phyloP scores from a whole-genome alignment of 2,797 vertebrate genomes.

The Gambusia yucatana region DNA sequence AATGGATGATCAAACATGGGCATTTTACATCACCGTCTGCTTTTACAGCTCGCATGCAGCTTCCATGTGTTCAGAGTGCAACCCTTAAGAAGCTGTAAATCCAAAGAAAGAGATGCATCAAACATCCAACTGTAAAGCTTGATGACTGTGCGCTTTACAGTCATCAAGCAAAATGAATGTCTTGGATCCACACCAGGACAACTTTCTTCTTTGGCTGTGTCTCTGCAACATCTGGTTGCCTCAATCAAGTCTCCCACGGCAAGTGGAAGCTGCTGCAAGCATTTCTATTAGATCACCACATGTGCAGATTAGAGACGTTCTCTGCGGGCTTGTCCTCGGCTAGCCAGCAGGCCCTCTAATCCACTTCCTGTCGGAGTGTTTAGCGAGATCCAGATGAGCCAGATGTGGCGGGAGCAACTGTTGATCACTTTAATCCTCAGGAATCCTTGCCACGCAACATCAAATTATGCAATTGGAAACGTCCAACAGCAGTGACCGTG shows the following conservation, averaged over 20 bases:
- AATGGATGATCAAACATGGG: slow-evolving; percentile 42
- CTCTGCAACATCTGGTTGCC: slow-evolving; percentile 53
- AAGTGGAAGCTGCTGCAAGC: slow-evolving; percentile 34
- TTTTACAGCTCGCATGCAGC: slow-evolving; percentile 16
- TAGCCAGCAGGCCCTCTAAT: slow-evolving; percentile 49
- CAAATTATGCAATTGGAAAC: slow-evolving; percentile 42
- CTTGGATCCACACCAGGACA: slow-evolving; percentile 21
- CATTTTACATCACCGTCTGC: slow-evolving; percentile 7
- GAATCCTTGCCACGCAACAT: slow-evolving; percentile 30
- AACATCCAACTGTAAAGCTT: too few species aligned
- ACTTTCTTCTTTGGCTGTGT: slow-evolving; percentile 19
- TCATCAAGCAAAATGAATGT: slow-evolving; percentile 9
- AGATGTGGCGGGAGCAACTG: slow-evolving; percentile 47
- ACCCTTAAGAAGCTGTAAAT: slow-evolving; percentile 13
- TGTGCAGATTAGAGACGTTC: slow-evolving; percentile 61
- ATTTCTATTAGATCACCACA: slow-evolving; percentile 49
- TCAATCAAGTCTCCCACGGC: slow-evolving; percentile 37
- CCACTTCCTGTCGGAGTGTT: slow-evolving; percentile 62
- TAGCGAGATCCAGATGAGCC: slow-evolving; percentile 51
- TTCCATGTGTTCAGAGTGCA: slow-evolving; percentile 35
- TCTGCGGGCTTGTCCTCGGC: slow-evolving; percentile 48
- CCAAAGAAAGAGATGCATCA: not conserved
- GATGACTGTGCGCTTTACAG: not conserved
- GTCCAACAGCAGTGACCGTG: not conserved
- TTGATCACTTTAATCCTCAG: slow-evolving; percentile 38